Evolutionary conservation across 2,888 invertebrate genomes (phyloP).

Genomic region (Agrypnus murinus): DNA sequence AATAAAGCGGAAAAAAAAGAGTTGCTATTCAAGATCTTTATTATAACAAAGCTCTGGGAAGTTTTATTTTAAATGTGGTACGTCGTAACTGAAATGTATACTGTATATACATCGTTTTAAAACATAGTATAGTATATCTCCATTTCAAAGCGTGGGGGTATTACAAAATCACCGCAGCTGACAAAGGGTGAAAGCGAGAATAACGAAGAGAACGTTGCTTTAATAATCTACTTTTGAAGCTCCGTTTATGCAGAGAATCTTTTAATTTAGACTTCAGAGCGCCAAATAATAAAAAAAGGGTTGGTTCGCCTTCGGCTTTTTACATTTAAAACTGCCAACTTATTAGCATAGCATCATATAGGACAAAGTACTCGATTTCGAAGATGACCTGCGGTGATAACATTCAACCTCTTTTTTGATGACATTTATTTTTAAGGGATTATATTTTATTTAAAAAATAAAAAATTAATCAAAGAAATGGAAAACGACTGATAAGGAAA

Average conservation of each 20-base stretch:
- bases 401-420: too few relatives aligned
- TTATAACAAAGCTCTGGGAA: too few relatives aligned
- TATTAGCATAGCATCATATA: slow-evolving; percentile 30
- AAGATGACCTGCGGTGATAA: too few relatives aligned
- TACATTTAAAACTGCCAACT: slow-evolving; percentile 35
- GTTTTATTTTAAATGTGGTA: background rate
- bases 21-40: too few relatives aligned
- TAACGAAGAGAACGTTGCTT: slow-evolving; percentile 53
- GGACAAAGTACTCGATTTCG: too few relatives aligned
- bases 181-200: slow-evolving; percentile 49
- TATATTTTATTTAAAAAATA: too few relatives aligned
- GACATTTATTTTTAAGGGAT: too few relatives aligned
- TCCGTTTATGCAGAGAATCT: slow-evolving; percentile 46
- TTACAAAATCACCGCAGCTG: slow-evolving; percentile 41
- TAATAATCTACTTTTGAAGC: slow-evolving; percentile 54
- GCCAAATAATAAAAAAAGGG: slow-evolving; percentile 37
- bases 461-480: too few relatives aligned
- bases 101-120: background rate
- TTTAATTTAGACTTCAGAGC: slow-evolving; percentile 50
- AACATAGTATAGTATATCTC: slow-evolving; percentile 7
- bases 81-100: background rate
- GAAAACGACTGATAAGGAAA: too few relatives aligned
- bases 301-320: slow-evolving; percentile 23
- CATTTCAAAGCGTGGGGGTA: slow-evolving; percentile 25
- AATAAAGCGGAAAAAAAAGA: too few relatives aligned